Base-by-base conservation (phyloP, 2,113 vertebrate species). In the Crocuta crocuta region DNA sequence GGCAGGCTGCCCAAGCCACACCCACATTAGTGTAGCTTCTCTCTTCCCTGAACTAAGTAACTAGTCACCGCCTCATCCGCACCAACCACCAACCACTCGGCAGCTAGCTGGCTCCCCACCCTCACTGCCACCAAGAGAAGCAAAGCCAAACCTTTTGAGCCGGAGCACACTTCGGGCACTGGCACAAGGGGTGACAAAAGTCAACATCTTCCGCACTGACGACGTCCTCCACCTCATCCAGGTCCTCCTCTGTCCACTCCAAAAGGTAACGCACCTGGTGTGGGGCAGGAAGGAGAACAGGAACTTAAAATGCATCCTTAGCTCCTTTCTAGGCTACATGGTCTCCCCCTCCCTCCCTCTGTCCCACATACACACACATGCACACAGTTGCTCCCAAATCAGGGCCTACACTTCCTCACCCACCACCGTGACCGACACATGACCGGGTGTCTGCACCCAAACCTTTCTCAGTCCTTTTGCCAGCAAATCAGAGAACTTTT, bases 131-230 rank as follows among this genome's bases (percentile, higher is more conserved):
- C 28, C 71, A 92, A 48, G 2, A 53, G 39, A 19, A 21, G 95
- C 73, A 43, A 26, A 66, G 17, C 93, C 98, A n/a, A 86, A 99
- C 99, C 99, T 99, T 99, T 97, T 99, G 99, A 80, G 97, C 97
- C 39, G 99, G 99, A 35, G 99, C 99, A 80, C 99, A 99, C 86
- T 97, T 99, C 5, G 98, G 96, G 97, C 99, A 99, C 97, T 99
- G 99, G 98, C 99, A 99, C 97, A 99, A 98, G 0, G 99, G 99
- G 92, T 99, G 99, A 95, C 99, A 99, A 70, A 99, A 99, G 33
- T 99, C 99, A 2, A 95, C 93, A 48, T 99, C 99, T 0, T 94
- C 74, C 15, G 80, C 48, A 43, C 78, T 26, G 84, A 88, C 78
- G n/a, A 95, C 65, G 0, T 98, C 99, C 1, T 99, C 98, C 13